phyloP scores from a whole-genome alignment of 2,113 vertebrate species.

The Pterocles gutturalis region DNA sequence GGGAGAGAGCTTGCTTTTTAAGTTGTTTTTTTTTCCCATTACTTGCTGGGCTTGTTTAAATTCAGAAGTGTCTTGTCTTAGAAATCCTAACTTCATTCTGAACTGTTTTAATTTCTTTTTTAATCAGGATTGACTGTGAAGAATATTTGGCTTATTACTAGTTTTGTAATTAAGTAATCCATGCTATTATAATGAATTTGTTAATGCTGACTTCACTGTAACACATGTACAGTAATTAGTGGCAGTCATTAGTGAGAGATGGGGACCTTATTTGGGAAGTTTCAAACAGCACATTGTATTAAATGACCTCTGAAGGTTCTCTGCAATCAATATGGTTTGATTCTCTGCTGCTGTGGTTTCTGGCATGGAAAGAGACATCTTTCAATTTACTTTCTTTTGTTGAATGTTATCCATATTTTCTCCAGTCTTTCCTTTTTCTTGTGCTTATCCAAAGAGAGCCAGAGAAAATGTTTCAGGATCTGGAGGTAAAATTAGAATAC shows the following conservation, averaged over 20 bases:
- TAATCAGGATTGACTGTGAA: neutral
- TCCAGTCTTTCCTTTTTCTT: neutral
- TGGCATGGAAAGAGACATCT: neutral
- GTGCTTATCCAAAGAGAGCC: neutral
- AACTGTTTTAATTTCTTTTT: neutral
- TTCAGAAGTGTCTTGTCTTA: neutral
- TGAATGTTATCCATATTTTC: neutral
- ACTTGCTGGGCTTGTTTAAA: neutral
- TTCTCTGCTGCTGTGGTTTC: neutral
- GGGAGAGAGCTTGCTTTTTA: neutral
- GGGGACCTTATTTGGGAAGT: neutral
- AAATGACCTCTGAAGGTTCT: neutral
- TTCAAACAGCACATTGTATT: neutral
- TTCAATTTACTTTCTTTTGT: neutral
- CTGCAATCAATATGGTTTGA: neutral
- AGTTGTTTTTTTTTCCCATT: rapidly evolving
- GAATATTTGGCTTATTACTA: neutral
- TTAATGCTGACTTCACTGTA: neutral
- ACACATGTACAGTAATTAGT: neutral
- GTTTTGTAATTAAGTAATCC: neutral
- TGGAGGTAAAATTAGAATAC: neutral
- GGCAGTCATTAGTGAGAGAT: neutral
- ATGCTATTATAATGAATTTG: neutral
- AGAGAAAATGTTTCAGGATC: neutral
- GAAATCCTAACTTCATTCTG: neutral